phyloP scores from a whole-genome alignment of 2,113 vertebrate genomes.

The Cnemophilus loriae region DNA sequence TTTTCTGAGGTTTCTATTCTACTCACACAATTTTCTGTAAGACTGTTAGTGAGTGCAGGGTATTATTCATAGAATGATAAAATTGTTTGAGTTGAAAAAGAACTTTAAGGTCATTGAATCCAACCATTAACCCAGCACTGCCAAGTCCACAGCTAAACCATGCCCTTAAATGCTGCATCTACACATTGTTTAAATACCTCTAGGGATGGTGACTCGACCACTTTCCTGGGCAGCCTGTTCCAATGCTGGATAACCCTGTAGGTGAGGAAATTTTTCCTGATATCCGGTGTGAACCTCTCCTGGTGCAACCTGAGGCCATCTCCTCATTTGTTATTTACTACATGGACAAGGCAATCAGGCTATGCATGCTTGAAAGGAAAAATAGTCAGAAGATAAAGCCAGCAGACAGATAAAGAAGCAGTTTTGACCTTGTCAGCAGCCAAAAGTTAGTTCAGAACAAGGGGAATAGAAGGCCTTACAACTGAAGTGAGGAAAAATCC shows the following conservation, averaged over 20 bases:
- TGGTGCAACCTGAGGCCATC: not conserved
- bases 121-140: not conserved
- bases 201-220: not conserved
- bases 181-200: accelerated
- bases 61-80: not conserved
- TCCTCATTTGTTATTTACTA: not conserved
- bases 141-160: not conserved
- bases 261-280: not conserved
- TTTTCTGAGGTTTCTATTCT: not conserved
- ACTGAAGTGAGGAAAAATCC: not conserved
- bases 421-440: not conserved
- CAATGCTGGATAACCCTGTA: not conserved
- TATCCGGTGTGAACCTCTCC: not conserved
- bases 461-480: not conserved
- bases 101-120: not conserved
- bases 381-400: not conserved
- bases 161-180: not conserved
- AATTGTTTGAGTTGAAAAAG: not conserved
- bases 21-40: not conserved
- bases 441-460: not conserved
- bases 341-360: not conserved
- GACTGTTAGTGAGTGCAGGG: not conserved
- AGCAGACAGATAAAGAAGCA: not conserved
- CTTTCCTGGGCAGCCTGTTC: not conserved
- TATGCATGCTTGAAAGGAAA: not conserved